These are phyloP conservation scores for Tetragonula clypearis DNA, from an alignment of 1,140 invertebrate species.

Conservation along the genomic window DNA sequence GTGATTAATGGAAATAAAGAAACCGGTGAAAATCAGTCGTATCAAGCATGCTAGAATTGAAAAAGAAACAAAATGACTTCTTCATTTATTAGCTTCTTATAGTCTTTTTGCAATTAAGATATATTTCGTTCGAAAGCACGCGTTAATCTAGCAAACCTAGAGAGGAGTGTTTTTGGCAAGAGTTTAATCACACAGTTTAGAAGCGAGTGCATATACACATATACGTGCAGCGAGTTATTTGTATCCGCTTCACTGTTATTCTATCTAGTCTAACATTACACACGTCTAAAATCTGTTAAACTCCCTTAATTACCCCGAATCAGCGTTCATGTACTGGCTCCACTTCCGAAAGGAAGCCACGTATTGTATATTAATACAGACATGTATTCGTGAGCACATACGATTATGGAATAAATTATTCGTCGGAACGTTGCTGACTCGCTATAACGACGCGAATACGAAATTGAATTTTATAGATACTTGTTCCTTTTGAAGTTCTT, in stretches of 20 bases:
- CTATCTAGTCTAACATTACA: background rate
- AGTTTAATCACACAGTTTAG: background rate
- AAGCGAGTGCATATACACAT: background rate
- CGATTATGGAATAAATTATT: background rate
- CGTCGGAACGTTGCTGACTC: background rate
- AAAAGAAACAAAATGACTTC: no score
- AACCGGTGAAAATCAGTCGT: no score
- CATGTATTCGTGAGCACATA: background rate
- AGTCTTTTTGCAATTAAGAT: no score
- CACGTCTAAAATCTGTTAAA: slow-evolving; percentile 12
- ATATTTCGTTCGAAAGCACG: background rate
- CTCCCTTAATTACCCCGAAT: background rate
- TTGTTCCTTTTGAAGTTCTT: no score
- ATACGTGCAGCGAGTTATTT: background rate
- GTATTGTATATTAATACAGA: background rate
- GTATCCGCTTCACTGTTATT: background rate
- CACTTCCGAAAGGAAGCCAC: background rate
- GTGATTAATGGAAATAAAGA: no score
- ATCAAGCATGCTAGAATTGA: no score
- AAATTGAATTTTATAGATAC: no score
- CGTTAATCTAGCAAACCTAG: background rate
- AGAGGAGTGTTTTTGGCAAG: background rate
- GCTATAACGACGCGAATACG: no score
- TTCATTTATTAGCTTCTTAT: no score
- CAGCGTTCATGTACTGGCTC: background rate